phyloP scores from a whole-genome alignment of 2,888 invertebrate genomes.

The Atrina japonica region DNA sequence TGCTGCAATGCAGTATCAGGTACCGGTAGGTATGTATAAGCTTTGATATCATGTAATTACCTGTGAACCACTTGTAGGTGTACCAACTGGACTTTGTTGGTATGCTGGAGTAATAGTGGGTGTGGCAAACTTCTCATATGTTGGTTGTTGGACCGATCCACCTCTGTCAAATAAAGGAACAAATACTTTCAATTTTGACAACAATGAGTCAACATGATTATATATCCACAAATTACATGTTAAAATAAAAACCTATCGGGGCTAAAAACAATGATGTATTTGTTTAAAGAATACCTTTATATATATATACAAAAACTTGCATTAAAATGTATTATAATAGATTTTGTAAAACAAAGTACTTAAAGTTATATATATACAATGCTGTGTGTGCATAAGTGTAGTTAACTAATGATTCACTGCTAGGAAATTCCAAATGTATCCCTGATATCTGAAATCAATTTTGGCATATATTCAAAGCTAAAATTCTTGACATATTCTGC shows the following conservation, averaged over 20 bases:
- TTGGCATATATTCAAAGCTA: slow-evolving; percentile 3
- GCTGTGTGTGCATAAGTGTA: no score
- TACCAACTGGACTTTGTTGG: slow-evolving; percentile 35
- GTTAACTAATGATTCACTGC: neutral
- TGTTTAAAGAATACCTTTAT: no score
- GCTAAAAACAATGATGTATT: no score
- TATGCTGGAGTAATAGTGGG: slow-evolving; percentile 52
- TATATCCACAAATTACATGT: no score
- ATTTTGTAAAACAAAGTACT: neutral
- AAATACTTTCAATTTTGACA: no score
- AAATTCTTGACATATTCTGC: slow-evolving; percentile 3
- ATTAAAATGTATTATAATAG: neutral
- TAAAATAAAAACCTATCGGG: no score
- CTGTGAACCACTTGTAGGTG: slow-evolving; percentile 27
- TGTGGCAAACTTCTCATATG: slow-evolving; percentile 62
- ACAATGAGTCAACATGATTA: no score
- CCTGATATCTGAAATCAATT: neutral
- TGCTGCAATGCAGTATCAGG: no score
- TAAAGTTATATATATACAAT: no score
- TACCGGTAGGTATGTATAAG: no score
- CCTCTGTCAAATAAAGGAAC: slow-evolving; percentile 57
- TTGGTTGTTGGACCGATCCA: slow-evolving; percentile 48
- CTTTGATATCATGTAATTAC: no score
- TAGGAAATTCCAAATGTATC: neutral
- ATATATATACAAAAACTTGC: no score